Conservation (phyloP, 2,113 vertebrate genomes). For the Ginglymostoma cirratum region DNA sequence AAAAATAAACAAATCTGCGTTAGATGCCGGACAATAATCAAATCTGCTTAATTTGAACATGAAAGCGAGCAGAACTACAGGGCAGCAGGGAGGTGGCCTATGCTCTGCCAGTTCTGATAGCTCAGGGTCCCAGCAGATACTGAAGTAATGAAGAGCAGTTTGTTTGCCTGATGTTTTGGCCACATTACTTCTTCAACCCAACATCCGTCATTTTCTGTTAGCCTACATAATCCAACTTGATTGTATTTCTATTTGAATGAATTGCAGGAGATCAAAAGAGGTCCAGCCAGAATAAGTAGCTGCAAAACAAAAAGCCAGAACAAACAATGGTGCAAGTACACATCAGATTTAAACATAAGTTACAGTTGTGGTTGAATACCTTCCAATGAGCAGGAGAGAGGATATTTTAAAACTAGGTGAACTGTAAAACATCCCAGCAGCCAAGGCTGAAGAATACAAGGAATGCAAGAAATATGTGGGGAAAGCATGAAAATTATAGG, state of each 20-base stretch:
- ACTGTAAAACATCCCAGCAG: neutral
- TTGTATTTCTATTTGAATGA: neutral
- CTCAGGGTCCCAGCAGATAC: neutral
- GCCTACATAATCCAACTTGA: neutral
- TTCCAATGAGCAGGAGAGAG: neutral
- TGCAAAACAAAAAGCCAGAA: neutral
- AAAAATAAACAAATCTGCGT: neutral
- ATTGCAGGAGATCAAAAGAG: neutral
- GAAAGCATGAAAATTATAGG: neutral
- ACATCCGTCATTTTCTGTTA: neutral
- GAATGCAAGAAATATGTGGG: neutral
- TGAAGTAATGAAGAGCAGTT: neutral
- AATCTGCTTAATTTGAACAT: neutral
- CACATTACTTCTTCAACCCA: neutral
- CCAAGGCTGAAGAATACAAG: neutral
- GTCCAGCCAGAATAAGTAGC: neutral
- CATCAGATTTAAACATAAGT: neutral
- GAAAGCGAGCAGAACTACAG: neutral
- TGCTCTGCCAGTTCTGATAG: neutral
- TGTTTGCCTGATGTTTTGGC: neutral
- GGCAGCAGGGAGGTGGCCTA: neutral
- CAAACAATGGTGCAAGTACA: neutral
- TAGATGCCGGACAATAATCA: neutral
- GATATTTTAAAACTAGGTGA: neutral
- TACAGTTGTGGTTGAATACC: neutral